A percentile compares a stretch with the other conserved stretches of the same genome.
These are phyloP conservation scores for Papilio protenor DNA, from an alignment of 2,888 invertebrate species.

Conservation along the genomic window DNA sequence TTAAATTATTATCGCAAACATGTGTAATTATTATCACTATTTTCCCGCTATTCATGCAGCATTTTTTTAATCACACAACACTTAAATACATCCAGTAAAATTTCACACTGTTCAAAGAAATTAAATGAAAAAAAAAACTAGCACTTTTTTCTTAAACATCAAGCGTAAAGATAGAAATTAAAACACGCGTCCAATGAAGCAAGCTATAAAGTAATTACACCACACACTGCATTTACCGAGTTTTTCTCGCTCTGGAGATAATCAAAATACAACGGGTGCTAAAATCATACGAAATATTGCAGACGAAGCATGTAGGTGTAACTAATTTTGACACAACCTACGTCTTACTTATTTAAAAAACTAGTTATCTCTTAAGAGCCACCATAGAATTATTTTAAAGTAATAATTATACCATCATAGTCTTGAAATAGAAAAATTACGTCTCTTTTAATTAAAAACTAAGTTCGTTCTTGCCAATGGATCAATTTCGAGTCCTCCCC, in stretches of 20 bases:
- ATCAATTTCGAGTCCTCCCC: no score
- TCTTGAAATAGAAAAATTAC: background rate
- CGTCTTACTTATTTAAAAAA: background rate
- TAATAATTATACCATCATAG: background rate
- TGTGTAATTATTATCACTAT: background rate
- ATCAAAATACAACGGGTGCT: slow-evolving; percentile 26
- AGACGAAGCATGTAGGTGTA: background rate
- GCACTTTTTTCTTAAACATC: background rate
- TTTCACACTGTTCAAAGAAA: background rate
- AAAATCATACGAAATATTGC: slow-evolving; percentile 20
- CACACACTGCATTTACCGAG: slow-evolving; percentile 1
- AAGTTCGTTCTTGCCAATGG: no score
- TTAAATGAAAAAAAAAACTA: background rate
- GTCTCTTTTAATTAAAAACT: no score
- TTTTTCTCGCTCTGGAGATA: slow-evolving; percentile 25
- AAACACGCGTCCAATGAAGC: background rate
- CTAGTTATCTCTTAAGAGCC: background rate
- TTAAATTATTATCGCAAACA: background rate
- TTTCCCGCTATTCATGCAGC: background rate
- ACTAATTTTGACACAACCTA: background rate
- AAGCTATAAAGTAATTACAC: slow-evolving; percentile 18
- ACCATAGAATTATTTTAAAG: background rate
- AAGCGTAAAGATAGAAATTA: slow-evolving; percentile 2
- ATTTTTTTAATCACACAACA: background rate
- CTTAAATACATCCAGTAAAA: background rate